Evolutionary conservation across 2,888 invertebrate genomes (phyloP).

Genomic region (Drosophila rellima): DNA sequence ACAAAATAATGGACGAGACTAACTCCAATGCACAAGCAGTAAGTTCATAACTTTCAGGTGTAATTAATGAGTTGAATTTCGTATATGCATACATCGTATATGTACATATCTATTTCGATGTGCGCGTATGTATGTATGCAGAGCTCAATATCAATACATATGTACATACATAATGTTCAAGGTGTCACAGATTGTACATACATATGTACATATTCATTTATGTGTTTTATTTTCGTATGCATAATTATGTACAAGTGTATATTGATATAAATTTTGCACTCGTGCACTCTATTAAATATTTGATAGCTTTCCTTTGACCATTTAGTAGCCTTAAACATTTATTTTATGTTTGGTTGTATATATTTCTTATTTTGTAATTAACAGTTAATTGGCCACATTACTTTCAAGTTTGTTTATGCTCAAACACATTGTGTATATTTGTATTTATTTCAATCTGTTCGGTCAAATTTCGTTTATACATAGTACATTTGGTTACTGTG

Average conservation of each 20-base stretch:
- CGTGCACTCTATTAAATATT: conserved; percentile 70
- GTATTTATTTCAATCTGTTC: conserved; percentile 47
- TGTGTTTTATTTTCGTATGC: conserved; percentile 68
- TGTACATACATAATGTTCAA: conserved; percentile 55
- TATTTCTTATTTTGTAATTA: conserved; percentile 41
- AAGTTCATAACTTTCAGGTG: conserved; percentile 67
- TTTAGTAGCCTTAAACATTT: conserved; percentile 64
- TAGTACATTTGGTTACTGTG: conserved; percentile 37
- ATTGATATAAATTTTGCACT: conserved; percentile 62
- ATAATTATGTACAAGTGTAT: neutral
- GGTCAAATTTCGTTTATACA: conserved; percentile 19
- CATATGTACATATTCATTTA: conserved; percentile 25
- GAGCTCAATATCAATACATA: conserved; percentile 31
- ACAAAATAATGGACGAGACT: conserved; percentile 94
- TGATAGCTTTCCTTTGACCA: conserved; percentile 37
- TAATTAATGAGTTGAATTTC: conserved; percentile 29
- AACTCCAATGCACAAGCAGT: conserved; percentile 89
- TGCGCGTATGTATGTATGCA: conserved; percentile 29
- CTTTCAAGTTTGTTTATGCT: conserved; percentile 56
- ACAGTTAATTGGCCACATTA: conserved; percentile 66
- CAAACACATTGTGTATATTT: conserved; percentile 24
- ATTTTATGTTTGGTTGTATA: conserved; percentile 6
- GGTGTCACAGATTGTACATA: conserved; percentile 57
- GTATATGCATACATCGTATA: conserved; percentile 5
- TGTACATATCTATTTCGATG: conserved; percentile 8